Conservation (phyloP, 2,888 invertebrate genomes). For the Archips crataeganus region DNA sequence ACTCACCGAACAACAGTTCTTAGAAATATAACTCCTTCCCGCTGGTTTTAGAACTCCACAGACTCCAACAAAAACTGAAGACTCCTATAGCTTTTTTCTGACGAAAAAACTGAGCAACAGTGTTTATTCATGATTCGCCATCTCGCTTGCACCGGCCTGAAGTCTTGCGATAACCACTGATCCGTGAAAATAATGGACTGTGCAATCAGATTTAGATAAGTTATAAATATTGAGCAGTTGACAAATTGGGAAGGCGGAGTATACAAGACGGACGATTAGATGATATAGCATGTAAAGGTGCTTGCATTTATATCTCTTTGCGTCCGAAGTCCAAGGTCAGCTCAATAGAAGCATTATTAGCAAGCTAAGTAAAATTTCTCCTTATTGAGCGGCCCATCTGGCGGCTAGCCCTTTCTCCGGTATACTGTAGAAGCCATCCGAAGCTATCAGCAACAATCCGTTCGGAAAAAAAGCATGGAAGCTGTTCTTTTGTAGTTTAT, state of each 20-base stretch:
- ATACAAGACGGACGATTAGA: background rate
- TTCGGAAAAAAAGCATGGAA: no score
- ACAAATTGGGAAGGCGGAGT: background rate
- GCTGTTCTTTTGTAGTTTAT: no score
- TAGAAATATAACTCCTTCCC: background rate
- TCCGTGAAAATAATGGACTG: conserved; percentile 9
- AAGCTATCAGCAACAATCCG: no score
- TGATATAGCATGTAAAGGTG: background rate
- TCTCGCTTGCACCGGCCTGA: conserved; percentile 8
- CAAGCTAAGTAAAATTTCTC: no score
- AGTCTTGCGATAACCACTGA: conserved; percentile 7
- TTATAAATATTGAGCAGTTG: conserved; percentile 11
- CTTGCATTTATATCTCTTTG: no score
- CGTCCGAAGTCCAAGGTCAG: no score
- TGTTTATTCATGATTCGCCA: conserved; percentile 17
- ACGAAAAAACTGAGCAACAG: conserved; percentile 14
- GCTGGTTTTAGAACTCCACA: background rate
- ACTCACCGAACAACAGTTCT: no score
- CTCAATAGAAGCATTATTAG: no score
- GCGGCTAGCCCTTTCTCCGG: no score
- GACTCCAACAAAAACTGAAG: conserved; percentile 9
- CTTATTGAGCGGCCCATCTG: no score
- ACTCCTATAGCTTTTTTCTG: conserved; percentile 15
- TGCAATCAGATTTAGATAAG: background rate
- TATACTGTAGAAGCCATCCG: no score